Conservation (phyloP, 1,140 invertebrate species). For the Bombus superbus region DNA sequence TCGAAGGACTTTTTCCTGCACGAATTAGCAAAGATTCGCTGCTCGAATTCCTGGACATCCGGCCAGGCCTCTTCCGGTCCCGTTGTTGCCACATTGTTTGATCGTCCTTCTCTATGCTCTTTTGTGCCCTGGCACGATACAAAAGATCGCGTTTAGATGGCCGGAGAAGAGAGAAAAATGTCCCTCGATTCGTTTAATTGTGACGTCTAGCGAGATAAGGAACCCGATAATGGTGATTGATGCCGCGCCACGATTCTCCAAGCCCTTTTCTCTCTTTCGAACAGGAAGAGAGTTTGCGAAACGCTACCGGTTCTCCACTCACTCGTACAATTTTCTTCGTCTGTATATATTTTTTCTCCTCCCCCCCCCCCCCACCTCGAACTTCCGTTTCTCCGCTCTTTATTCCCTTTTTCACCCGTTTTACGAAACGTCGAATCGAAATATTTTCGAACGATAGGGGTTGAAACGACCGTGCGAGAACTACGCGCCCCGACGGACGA, state of each 20-base stretch:
- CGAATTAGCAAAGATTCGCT: constrained; percentile 47
- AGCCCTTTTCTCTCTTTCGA: background rate
- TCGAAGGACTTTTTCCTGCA: background rate
- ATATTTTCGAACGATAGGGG: constrained; percentile 6
- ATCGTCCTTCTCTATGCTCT: background rate
- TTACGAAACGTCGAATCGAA: constrained; percentile 14
- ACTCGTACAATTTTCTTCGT: too few relatives aligned
- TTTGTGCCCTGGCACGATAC: constrained; percentile 16
- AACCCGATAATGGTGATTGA: constrained; percentile 51
- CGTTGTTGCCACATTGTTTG: constrained; percentile 17
- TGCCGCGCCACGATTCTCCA: background rate
- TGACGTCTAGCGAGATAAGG: constrained; percentile 45
- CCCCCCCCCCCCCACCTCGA: too few relatives aligned
- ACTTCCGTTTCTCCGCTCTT: background rate
- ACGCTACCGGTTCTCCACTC: background rate
- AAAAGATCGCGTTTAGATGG: constrained; percentile 20
- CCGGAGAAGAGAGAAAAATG: constrained; percentile 35
- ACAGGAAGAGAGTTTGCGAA: background rate
- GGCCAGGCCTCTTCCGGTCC: constrained; percentile 14
- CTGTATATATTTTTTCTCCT: background rate
- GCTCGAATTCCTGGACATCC: constrained; percentile 28
- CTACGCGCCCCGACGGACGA: background rate
- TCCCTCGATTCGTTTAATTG: constrained; percentile 52
- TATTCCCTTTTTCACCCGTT: background rate
- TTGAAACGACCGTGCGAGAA: too few relatives aligned